phyloP scores from a whole-genome alignment of 2,888 invertebrate genomes.

The Sinohyriopsis cumingii region DNA sequence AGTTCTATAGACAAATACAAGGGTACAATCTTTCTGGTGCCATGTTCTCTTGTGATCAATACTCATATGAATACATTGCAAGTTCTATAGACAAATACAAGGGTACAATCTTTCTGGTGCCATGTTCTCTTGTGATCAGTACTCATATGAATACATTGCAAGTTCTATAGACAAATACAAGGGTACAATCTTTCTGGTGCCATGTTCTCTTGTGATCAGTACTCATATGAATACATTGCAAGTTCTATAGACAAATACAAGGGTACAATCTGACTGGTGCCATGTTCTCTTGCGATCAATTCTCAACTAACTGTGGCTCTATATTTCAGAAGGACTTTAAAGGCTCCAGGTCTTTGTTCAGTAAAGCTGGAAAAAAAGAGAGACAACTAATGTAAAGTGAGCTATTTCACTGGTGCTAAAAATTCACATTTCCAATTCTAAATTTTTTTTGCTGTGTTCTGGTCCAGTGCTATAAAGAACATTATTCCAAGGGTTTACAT shows the following conservation, averaged over 20 bases:
- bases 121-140: not conserved
- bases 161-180: too few relatives aligned
- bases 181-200: not conserved
- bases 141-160: not conserved
- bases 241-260: too few relatives aligned
- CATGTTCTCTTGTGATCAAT: too few relatives aligned
- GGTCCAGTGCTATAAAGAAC: too few relatives aligned
- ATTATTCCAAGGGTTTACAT: too few relatives aligned
- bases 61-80: too few relatives aligned
- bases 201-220: not conserved
- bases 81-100: too few relatives aligned
- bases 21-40: too few relatives aligned
- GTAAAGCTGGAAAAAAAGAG: conserved; percentile 32
- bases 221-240: too few relatives aligned
- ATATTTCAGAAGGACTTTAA: conserved; percentile 31
- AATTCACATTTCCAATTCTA: not conserved
- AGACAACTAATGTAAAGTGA: not conserved
- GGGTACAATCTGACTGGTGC: not conserved
- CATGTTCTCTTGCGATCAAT: not conserved
- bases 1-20: too few relatives aligned
- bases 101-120: not conserved
- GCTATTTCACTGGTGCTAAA: not conserved
- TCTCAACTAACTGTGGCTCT: conserved; percentile 10
- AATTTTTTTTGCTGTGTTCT: too few relatives aligned
- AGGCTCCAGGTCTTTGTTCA: conserved; percentile 37